A percentile compares a stretch with the other conserved stretches of the same genome.
These are phyloP conservation scores for Phaenicophaeus curvirostris DNA, from an alignment of 2,797 vertebrate species.

Conservation along the genomic window DNA sequence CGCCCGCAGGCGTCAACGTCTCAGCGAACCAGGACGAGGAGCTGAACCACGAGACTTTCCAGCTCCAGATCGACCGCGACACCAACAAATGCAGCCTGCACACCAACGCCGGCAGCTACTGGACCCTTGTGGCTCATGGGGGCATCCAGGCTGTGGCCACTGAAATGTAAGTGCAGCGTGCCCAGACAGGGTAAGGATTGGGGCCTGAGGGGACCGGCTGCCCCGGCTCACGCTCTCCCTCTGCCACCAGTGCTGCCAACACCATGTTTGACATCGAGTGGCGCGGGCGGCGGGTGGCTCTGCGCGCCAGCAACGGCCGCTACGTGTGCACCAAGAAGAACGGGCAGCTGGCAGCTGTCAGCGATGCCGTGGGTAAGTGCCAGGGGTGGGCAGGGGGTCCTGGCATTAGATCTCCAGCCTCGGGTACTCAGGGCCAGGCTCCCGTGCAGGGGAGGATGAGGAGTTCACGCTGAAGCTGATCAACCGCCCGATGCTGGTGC, in stretches of 20 bases:
- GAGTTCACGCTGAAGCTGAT: slow-evolving; percentile 91
- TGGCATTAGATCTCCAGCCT: rapidly evolving
- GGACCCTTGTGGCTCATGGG: slow-evolving; percentile 92
- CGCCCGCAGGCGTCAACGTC: slow-evolving; percentile 86
- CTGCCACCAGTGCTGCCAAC: slow-evolving; percentile 80
- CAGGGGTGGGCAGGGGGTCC: rapidly evolving
- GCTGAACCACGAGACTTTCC: slow-evolving; percentile 94
- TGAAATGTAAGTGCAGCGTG: slow-evolving; percentile 83
- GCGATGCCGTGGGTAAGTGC: slow-evolving; percentile 87
- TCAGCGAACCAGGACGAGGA: slow-evolving; percentile 97
- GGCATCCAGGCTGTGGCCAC: slow-evolving; percentile 91
- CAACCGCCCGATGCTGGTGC: slow-evolving; percentile 93
- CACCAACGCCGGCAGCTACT: slow-evolving; percentile 90
- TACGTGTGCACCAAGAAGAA: slow-evolving; percentile 96
- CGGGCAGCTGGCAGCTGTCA: slow-evolving; percentile 92
- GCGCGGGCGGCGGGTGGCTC: slow-evolving; percentile 87
- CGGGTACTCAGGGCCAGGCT: not conserved
- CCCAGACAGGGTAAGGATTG: rapidly evolving
- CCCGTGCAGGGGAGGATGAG: slow-evolving; percentile 85
- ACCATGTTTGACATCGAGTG: slow-evolving; percentile 96
- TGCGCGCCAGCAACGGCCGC: slow-evolving; percentile 92
- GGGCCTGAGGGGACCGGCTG: rapidly evolving
- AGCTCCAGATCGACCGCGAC: slow-evolving; percentile 94
- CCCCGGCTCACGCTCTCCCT: not conserved
- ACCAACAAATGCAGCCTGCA: slow-evolving; percentile 91